These are phyloP conservation scores for Rattus norvegicus DNA, from an alignment of 2,113 vertebrate genomes.

Conservation along the genomic window GRCr8 NC_086019.1:141793501-141794000, in stretches of 20 bases:
- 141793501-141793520: constrained; percentile 91
- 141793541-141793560: constrained; percentile 98
- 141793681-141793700: accelerated
- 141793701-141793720: background rate
- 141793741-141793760: background rate
- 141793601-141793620: constrained; percentile 95
- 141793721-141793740: background rate
- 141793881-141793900: background rate
- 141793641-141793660: constrained; percentile 97
- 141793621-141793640: constrained; percentile 95
- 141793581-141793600: constrained; percentile 96
- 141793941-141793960: background rate
- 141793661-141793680: background rate
- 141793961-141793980: too few species aligned
- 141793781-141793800: background rate
- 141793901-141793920: background rate
- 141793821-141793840: background rate
- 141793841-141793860: background rate
- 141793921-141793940: too few species aligned
- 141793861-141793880: background rate
- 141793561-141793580: constrained; percentile 94
- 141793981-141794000: background rate
- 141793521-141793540: constrained; percentile 96
- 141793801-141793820: too few species aligned
- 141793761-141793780: background rate